These are phyloP conservation scores for Rhagologus leucostigma DNA, from an alignment of 2,113 vertebrate species.

Conservation along the genomic window DNA sequence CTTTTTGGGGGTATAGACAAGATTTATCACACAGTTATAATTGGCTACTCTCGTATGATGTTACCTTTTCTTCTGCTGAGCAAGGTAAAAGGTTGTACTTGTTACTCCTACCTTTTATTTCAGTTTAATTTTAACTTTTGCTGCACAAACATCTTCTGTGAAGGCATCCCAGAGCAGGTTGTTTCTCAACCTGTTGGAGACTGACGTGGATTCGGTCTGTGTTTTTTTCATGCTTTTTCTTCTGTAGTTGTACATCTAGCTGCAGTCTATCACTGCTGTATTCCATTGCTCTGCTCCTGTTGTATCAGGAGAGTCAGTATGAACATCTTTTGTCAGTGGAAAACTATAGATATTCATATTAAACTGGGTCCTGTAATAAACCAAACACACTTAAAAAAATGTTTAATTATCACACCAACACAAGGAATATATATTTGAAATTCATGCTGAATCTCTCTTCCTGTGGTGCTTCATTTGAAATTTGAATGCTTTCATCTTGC, in stretches of 20 bases:
- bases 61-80: background rate
- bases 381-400: background rate
- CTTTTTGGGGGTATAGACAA: background rate
- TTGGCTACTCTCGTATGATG: background rate
- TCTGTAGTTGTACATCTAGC: background rate
- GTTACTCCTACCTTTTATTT: background rate
- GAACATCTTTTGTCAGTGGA: background rate
- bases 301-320: background rate
- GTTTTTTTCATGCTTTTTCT: background rate
- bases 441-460: background rate
- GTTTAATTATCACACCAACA: background rate
- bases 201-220: background rate
- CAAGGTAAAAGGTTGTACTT: background rate
- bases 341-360: background rate
- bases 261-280: background rate
- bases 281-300: background rate
- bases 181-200: background rate
- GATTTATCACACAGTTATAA: background rate
- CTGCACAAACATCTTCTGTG: background rate
- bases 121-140: background rate
- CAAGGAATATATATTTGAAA: conserved; percentile 19
- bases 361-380: background rate
- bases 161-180: background rate
- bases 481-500: conserved; percentile 16
- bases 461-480: conserved; percentile 18